Evolutionary conservation across 1,140 invertebrate species (phyloP).

Genomic region (Frieseomelitta varia): DNA sequence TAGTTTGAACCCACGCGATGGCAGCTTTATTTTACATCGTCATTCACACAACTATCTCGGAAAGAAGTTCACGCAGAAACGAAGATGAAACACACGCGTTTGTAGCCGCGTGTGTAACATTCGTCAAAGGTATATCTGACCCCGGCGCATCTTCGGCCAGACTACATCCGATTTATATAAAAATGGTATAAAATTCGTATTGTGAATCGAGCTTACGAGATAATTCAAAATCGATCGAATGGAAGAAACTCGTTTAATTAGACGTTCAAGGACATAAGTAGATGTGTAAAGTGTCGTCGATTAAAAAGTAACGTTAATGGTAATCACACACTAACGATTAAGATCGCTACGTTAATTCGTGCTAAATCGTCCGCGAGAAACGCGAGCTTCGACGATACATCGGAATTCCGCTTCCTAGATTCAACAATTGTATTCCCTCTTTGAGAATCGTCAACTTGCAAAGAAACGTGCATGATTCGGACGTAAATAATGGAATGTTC

Average conservation of each 20-base stretch:
- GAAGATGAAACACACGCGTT: not conserved
- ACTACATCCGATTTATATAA: conserved; percentile 44
- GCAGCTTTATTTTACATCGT: conserved; percentile 22
- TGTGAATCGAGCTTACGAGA: conserved; percentile 41
- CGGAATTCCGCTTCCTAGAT: not conserved
- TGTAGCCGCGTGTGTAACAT: not conserved
- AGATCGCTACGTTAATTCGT: conserved; percentile 19
- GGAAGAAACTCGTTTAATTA: conserved; percentile 35
- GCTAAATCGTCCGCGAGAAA: conserved; percentile 28
- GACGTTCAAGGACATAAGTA: conserved; percentile 21
- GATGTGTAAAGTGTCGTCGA: not conserved
- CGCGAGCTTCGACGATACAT: conserved; percentile 20
- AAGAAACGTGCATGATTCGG: not conserved
- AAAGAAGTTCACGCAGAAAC: conserved; percentile 2
- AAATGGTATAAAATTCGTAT: conserved; percentile 54
- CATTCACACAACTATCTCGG: not conserved
- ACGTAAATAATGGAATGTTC: not conserved
- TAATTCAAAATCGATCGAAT: conserved; percentile 43
- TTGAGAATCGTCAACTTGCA: not conserved
- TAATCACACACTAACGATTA: not conserved
- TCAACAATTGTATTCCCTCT: not conserved
- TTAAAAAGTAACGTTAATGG: conserved; percentile 33
- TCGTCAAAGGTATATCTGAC: not conserved
- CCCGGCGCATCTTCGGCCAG: not conserved
- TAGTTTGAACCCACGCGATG: not conserved